Conservation (phyloP, 2,888 invertebrate species). For the Nephrotoma guestfalica region DNA sequence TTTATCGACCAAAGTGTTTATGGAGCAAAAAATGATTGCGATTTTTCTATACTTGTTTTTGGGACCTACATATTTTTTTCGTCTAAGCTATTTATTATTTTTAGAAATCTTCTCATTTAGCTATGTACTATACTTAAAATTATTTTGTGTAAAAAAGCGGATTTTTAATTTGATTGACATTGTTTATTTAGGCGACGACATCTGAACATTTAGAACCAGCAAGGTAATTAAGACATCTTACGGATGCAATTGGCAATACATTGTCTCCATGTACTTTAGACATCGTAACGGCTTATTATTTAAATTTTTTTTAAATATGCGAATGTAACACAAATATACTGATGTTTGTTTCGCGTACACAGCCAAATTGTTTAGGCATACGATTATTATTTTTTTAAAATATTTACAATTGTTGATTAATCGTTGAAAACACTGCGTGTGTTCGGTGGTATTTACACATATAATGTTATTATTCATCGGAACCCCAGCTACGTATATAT, state of each 20-base stretch:
- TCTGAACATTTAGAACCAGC: background rate
- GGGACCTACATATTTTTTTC: background rate
- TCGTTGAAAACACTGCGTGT: background rate
- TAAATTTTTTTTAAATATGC: no score
- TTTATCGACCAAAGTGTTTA: background rate
- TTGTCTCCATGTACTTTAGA: no score
- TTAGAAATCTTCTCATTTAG: background rate
- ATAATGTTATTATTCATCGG: background rate
- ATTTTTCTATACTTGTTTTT: background rate
- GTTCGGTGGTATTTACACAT: background rate
- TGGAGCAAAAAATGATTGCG: background rate
- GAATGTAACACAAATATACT: no score
- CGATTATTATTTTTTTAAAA: no score
- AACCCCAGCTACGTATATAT: background rate
- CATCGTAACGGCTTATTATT: no score
- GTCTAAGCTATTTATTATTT: background rate
- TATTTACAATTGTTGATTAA: background rate
- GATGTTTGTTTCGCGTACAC: no score
- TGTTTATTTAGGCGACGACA: background rate
- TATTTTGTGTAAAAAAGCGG: background rate
- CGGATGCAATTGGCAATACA: no score
- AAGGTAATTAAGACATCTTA: no score
- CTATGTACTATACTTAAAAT: background rate
- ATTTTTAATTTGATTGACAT: background rate
- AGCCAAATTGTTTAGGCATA: no score